These are phyloP conservation scores for Oryzias sinensis DNA, from an alignment of 2,797 vertebrate species.

Conservation along the genomic window DNA sequence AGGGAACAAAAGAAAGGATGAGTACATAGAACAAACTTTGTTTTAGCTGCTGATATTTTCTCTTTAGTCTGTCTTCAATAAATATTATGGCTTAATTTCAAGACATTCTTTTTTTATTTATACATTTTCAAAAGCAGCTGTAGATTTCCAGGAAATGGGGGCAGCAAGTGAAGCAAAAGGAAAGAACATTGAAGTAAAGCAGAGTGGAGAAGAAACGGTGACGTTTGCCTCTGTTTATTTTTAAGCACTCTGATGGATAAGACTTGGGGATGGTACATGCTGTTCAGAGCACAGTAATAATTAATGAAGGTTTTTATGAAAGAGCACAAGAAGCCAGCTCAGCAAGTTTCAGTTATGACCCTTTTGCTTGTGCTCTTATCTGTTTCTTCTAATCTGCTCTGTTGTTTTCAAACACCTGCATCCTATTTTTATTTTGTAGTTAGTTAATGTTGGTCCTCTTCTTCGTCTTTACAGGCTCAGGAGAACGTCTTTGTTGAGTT, in stretches of 20 bases:
- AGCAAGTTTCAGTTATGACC: slow-evolving; percentile 21
- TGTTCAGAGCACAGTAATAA: slow-evolving; percentile 60
- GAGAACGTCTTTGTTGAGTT: slow-evolving; percentile 92
- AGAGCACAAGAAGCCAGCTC: slow-evolving; percentile 41
- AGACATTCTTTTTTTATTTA: too few relatives aligned
- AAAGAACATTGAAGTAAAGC: slow-evolving; percentile 6
- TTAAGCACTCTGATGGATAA: slow-evolving; percentile 56
- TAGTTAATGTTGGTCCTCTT: slow-evolving; percentile 7
- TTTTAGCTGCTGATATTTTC: background rate
- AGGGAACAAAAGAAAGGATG: too few relatives aligned
- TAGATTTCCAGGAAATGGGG: background rate
- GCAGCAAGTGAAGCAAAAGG: background rate
- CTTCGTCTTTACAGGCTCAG: slow-evolving; percentile 71
- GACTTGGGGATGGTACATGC: slow-evolving; percentile 31
- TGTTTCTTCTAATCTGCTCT: slow-evolving; percentile 1
- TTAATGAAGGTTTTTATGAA: slow-evolving; percentile 69
- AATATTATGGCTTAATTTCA: background rate
- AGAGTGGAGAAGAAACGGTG: slow-evolving; percentile 5
- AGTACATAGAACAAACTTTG: too few relatives aligned
- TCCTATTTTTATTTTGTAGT: slow-evolving; percentile 2
- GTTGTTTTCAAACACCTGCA: slow-evolving; percentile 5
- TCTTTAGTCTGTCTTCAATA: background rate
- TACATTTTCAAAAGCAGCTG: background rate
- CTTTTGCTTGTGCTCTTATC: slow-evolving; percentile 8
- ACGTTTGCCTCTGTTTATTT: slow-evolving; percentile 50